phyloP scores from a whole-genome alignment of 2,113 vertebrate species.

The Marcusenius ussheri region DNA sequence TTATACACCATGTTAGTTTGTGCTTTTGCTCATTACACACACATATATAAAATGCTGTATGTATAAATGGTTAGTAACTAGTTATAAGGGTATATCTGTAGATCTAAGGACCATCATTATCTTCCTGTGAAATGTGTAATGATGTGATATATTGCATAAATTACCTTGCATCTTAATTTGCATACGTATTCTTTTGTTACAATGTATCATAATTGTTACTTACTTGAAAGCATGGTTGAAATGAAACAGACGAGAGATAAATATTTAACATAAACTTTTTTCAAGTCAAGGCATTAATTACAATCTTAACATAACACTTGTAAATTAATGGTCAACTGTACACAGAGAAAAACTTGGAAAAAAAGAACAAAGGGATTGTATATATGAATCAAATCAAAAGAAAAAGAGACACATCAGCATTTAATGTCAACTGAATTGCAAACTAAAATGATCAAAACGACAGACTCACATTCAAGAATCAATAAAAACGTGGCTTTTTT shows the following conservation, averaged over 20 bases:
- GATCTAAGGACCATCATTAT: background rate
- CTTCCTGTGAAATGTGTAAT: background rate
- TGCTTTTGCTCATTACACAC: background rate
- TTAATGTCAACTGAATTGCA: conserved; percentile 1
- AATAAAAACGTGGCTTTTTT: background rate
- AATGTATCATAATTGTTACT: conserved; percentile 1
- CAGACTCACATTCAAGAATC: background rate
- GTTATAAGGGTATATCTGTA: background rate
- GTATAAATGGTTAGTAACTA: background rate
- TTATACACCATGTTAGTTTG: background rate
- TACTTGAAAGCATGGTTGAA: conserved; percentile 9
- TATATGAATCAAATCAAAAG: background rate
- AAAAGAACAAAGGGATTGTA: conserved; percentile 1
- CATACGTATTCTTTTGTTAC: background rate
- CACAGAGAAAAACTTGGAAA: background rate
- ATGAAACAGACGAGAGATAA: conserved; percentile 4
- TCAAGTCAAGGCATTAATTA: background rate
- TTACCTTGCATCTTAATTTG: background rate
- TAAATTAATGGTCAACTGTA: background rate
- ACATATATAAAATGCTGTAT: background rate
- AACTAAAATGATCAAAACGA: background rate
- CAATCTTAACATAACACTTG: background rate
- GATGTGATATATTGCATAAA: background rate
- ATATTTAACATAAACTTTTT: conserved; percentile 8
- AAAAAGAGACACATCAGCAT: background rate